phyloP scores from a whole-genome alignment of 2,888 invertebrate genomes.

The Anodontia alba region DNA sequence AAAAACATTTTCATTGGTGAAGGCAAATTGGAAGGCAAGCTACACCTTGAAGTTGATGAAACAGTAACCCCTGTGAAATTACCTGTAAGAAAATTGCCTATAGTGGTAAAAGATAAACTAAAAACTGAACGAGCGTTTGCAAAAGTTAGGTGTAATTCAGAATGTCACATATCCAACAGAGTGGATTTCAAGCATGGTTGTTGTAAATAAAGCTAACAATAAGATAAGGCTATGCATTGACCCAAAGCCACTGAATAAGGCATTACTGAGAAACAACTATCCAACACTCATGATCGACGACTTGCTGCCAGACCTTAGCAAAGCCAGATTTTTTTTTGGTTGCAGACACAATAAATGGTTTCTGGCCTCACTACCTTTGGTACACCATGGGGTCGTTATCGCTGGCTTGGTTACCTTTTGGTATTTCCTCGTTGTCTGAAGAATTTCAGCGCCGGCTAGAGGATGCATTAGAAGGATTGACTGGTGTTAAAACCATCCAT shows the following conservation, averaged over 20 bases:
- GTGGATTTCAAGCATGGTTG: too few species aligned
- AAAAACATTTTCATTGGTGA: conserved; percentile 39
- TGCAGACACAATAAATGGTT: conserved; percentile 39
- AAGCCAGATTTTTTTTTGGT: neutral
- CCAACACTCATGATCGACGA: conserved; percentile 28
- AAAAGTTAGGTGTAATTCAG: conserved; percentile 20
- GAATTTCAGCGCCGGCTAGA: conserved; percentile 49
- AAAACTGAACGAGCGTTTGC: conserved; percentile 38
- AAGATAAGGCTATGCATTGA: conserved; percentile 50
- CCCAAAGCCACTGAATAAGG: conserved; percentile 50
- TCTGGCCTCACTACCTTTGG: conserved; percentile 63
- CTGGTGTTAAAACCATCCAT: conserved; percentile 45
- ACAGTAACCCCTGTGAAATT: conserved; percentile 38
- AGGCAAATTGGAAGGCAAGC: conserved; percentile 42
- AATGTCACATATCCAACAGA: too few species aligned
- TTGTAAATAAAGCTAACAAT: too few species aligned
- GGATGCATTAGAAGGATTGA: conserved; percentile 43
- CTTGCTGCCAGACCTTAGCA: conserved; percentile 19
- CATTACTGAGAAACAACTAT: conserved; percentile 27
- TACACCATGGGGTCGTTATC: conserved; percentile 61
- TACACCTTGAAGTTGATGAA: conserved; percentile 42
- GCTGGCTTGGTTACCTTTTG: conserved; percentile 63
- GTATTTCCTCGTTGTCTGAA: conserved; percentile 58
- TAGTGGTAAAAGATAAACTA: conserved; percentile 30
- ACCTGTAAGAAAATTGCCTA: conserved; percentile 40